Percentiles rank a stretch among this genome's conserved stretches.
Evolutionary conservation across 2,113 vertebrate genomes (phyloP).

Genomic region (Upupa epops): DNA sequence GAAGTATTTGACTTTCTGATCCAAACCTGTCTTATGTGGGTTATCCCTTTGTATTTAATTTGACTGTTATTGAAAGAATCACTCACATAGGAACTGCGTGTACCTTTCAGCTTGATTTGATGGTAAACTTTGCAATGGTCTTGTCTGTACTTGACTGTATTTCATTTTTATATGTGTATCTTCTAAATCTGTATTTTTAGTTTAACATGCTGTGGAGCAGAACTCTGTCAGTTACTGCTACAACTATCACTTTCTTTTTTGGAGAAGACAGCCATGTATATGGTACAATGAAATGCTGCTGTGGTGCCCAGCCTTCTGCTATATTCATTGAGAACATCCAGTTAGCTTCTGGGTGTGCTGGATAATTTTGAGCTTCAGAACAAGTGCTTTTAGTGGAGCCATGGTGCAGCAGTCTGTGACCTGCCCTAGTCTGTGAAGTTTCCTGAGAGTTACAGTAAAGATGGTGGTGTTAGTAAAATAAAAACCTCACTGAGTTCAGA

Average conservation of each 20-base stretch:
- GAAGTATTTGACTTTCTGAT: neutral
- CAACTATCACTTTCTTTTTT: neutral
- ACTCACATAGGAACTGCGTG: accelerated
- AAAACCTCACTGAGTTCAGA: neutral
- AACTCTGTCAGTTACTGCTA: neutral
- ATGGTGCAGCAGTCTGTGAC: neutral
- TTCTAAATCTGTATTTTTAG: neutral
- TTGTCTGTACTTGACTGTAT: neutral
- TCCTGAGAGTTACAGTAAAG: neutral
- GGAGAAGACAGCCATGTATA: neutral
- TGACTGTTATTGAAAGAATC: neutral
- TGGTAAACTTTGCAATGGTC: neutral
- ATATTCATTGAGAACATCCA: neutral
- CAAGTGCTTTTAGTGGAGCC: neutral
- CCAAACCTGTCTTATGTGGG: neutral
- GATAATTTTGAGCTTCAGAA: neutral
- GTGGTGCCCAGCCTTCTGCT: neutral
- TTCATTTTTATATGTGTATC: neutral
- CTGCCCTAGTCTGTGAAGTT: neutral
- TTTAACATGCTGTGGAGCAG: neutral
- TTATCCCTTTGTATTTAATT: neutral
- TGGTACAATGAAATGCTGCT: neutral
- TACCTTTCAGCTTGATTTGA: neutral
- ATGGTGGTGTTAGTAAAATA: neutral
- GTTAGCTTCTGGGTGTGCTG: accelerated